Evolutionary conservation across 1,140 invertebrate species (phyloP).

Genomic region (Holotrichia oblita): DNA sequence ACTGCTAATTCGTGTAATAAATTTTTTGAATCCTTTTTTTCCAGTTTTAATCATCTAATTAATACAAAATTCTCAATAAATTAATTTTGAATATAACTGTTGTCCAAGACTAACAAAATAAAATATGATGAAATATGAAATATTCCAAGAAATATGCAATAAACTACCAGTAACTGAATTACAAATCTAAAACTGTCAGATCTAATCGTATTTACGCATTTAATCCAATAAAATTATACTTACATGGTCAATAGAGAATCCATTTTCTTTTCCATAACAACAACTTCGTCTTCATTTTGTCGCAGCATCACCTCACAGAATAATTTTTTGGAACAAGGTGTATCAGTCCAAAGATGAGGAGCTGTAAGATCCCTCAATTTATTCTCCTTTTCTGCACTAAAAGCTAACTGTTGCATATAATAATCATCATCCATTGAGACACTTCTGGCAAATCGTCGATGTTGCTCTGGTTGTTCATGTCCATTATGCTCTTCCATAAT

Average conservation of each 20-base stretch:
- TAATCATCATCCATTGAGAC: constrained; percentile 56
- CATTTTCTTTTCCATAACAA: constrained; percentile 83
- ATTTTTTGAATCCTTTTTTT: no score
- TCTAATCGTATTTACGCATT: no score
- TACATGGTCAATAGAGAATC: constrained; percentile 73
- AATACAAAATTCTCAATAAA: no score
- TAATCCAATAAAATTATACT: constrained; percentile 64
- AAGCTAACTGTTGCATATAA: constrained; percentile 60
- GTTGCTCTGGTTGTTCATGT: constrained; percentile 49
- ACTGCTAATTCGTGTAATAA: no score
- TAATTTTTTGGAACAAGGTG: constrained; percentile 77
- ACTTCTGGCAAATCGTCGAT: constrained; percentile 62
- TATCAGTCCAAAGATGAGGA: constrained; percentile 72
- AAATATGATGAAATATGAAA: no score
- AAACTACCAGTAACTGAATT: no score
- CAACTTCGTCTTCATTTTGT: constrained; percentile 70
- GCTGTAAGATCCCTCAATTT: constrained; percentile 67
- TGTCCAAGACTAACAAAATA: no score
- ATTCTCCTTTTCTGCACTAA: constrained; percentile 62
- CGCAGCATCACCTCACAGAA: constrained; percentile 78
- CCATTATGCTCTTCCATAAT: constrained; percentile 49
- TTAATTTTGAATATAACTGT: no score
- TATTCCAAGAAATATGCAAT: no score
- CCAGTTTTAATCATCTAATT: no score
- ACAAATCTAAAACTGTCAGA: no score